These are phyloP conservation scores for Drosophila infuscata DNA, from an alignment of 2,888 invertebrate genomes.

Conservation along the genomic window DNA sequence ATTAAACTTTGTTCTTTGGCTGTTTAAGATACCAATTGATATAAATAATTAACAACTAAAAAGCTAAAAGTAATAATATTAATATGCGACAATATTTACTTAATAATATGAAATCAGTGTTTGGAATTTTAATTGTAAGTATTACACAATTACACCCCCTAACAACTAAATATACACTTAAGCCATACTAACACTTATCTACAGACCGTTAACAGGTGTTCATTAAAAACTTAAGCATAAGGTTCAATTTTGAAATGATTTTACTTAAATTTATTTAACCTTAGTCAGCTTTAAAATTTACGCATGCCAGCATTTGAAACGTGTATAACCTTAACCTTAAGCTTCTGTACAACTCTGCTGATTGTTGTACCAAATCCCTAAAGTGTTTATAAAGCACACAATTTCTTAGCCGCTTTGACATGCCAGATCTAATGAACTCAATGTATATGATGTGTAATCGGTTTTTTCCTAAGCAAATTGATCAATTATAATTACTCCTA, in stretches of 20 bases:
- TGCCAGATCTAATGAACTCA: background rate
- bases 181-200: background rate
- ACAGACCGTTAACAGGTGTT: conserved; percentile 35
- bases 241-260: background rate
- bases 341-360: background rate
- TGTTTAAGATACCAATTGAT: conserved; percentile 1
- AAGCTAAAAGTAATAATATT: background rate
- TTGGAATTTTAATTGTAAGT: conserved; percentile 25
- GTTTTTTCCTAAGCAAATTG: background rate
- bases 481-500: background rate
- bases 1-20: background rate
- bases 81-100: background rate
- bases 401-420: background rate
- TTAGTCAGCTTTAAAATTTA: background rate
- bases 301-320: background rate
- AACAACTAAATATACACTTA: background rate
- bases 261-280: background rate
- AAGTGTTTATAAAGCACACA: background rate
- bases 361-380: background rate
- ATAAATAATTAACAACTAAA: background rate
- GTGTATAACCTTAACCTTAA: background rate
- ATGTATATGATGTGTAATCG: background rate
- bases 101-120: background rate
- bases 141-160: background rate
- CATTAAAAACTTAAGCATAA: background rate